Base-by-base conservation (phyloP, 2,888 invertebrate species). In the Taphrorychus bicolor region DNA sequence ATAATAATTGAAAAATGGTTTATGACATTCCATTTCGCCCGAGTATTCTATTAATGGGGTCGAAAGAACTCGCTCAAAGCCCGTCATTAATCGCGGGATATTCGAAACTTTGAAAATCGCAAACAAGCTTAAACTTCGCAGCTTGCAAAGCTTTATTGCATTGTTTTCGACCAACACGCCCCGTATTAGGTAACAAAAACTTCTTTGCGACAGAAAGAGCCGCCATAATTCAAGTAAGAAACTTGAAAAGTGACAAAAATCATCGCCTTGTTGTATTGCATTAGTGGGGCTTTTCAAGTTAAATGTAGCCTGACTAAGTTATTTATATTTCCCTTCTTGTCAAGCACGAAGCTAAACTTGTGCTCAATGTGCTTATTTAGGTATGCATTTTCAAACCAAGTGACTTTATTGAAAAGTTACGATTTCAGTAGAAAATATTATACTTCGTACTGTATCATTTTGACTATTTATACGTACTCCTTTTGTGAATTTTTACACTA, bases 281-380 rank as follows among this genome's bases (percentile, higher is more conserved):
- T 66, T 66, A 60, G 60, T 32, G 56, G 40, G 19, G 58, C 67
- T 67, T 67, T 62, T 53, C 40, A 62, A 67, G 67, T 62, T 67
- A 58, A 67, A 67, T 67, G 54, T 68, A 64, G 63, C 54, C 59
- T 59, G 21, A 54, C 61, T 62, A 67, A 62, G 63, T 60, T 64
- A 63, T 66, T 60, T 66, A 60, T 60, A 49, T 48, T 48, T 51
- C 19, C 23, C 23, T 45, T 56, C 22, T 23, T 59, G 23, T 21
- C 59, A 24, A 22, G 16, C 17, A 40, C 51, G 17, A 60, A 60
- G 51, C 57, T 42, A 57, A 17, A 54, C 32, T 45, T 45, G 14
- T 16, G 9, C 14, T 45, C 14, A 16, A 2, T 17, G 14, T 5
- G 16, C 45, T 32, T 32, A 32, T 32, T 45, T 45, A 45, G 45